Percentiles rank a stretch among this genome's conserved stretches.
Evolutionary conservation across 1,140 invertebrate genomes (phyloP).

Genomic region (Tachypleus tridentatus): DNA sequence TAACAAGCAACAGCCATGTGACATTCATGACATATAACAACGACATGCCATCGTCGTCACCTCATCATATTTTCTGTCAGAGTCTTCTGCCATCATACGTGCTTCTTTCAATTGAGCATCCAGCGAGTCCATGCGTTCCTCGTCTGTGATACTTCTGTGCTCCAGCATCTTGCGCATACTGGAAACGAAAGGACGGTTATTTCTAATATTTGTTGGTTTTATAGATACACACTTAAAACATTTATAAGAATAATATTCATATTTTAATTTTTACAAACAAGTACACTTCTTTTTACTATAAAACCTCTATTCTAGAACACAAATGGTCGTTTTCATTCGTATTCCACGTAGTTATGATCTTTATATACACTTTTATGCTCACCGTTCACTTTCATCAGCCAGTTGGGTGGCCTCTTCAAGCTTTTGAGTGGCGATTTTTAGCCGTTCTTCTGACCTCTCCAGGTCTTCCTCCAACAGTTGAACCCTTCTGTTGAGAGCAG

Average conservation of each 20-base stretch:
- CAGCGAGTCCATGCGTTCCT: slow-evolving; percentile 98
- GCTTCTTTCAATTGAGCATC: slow-evolving; percentile 99
- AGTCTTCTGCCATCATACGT: slow-evolving; percentile 98
- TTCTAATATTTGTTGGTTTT: too few relatives aligned
- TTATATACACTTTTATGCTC: slow-evolving; percentile 33
- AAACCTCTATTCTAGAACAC: too few relatives aligned
- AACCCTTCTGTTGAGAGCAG: slow-evolving; percentile 93
- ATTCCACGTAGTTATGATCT: too few relatives aligned
- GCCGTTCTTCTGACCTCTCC: slow-evolving; percentile 95
- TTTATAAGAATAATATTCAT: too few relatives aligned
- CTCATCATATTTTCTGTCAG: slow-evolving; percentile 99
- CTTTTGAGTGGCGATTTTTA: slow-evolving; percentile 71
- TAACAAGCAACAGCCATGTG: too few relatives aligned
- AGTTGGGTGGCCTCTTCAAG: slow-evolving; percentile 96
- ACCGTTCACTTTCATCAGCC: slow-evolving; percentile 99
- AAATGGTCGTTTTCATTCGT: too few relatives aligned
- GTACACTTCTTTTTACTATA: too few relatives aligned
- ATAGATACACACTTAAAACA: too few relatives aligned
- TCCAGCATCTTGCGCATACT: slow-evolving; percentile 99
- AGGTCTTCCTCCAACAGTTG: slow-evolving; percentile 97
- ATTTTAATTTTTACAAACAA: too few relatives aligned
- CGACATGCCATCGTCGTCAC: slow-evolving; percentile 38
- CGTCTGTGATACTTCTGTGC: slow-evolving; percentile 98
- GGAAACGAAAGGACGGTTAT: slow-evolving; percentile 16
- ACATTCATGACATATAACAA: too few relatives aligned